A percentile compares a stretch with the other conserved stretches of the same genome.
Conservation (phyloP, 2,888 invertebrate species). For the Macropis europaea region DNA sequence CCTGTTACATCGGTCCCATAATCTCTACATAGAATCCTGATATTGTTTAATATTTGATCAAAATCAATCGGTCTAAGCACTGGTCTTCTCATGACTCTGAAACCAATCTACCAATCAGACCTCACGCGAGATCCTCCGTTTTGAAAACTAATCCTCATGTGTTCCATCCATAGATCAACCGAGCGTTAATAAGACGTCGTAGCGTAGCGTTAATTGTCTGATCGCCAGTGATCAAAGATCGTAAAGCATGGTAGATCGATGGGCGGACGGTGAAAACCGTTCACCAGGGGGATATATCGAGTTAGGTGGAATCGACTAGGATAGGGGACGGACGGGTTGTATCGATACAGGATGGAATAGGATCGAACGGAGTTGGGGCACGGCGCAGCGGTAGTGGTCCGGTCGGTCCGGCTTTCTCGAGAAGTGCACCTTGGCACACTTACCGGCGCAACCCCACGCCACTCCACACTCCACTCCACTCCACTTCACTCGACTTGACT, state of each 20-base stretch:
- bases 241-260: constrained; percentile 36
- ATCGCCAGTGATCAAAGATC: too few relatives aligned
- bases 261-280: constrained; percentile 17
- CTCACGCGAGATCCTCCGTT: not conserved
- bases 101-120: too few relatives aligned
- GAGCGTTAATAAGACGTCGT: not conserved
- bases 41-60: too few relatives aligned
- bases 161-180: constrained; percentile 14
- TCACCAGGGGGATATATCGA: constrained; percentile 15
- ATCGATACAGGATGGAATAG: constrained; percentile 61
- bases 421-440: constrained; percentile 80
- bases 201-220: constrained; percentile 8
- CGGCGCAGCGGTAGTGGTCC: constrained; percentile 67
- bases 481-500: constrained; percentile 16
- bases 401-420: constrained; percentile 79
- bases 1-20: too few relatives aligned
- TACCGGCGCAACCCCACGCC: constrained; percentile 73
- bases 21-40: too few relatives aligned
- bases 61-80: too few relatives aligned
- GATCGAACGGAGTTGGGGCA: constrained; percentile 57
- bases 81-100: too few relatives aligned
- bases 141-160: not conserved
- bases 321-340: constrained; percentile 33
- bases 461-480: constrained; percentile 31
- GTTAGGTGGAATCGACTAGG: constrained; percentile 10